Evolutionary conservation across 2,888 invertebrate genomes (phyloP), one percentile per base, ranked within the genome.

Genomic region (Amiota mariae): DNA sequence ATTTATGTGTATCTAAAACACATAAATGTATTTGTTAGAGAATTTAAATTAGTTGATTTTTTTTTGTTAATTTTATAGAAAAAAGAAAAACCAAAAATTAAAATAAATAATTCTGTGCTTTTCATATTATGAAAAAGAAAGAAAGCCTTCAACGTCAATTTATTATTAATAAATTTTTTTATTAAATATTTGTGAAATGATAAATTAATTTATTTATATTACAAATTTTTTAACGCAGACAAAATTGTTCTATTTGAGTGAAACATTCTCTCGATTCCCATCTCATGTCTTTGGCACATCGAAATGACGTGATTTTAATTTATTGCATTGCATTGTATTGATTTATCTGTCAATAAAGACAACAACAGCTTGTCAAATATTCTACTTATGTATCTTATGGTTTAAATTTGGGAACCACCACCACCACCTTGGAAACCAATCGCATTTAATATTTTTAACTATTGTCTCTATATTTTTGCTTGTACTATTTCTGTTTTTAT

Each of bases 101-200:
- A 18, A 48, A 66, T 15, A 66, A 47, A 66, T 18, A 18, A 1
- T 48, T 66, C 18, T 48, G 10, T 71, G 46, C 10, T 12, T 49
- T 63, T 63, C 57, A 49, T 63, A 66, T 15, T 48, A 46, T 66
- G 47, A 13, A 10, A 59, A 70, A 36, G 6, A 3, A 6, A 36
- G 6, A 36, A 36, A 36, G 36, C 36, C 36, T 36, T 36, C 36
- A 36, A 36, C 36, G 6, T 4, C 6, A 36, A 36, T 36, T 36
- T 36, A 36, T 36, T 36, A 36, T 24, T 24, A 3, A 24, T 24
- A n/a, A 24, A 2, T 24, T 24, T 3, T 24, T 24, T 24, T 24
- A 59, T 67, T 47, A 74, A 76, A 77, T 79, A 76, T 77, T 73
- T 78, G 67, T 71, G 72, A 80, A 79, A 72, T 78, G 74, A 79